Evolutionary conservation across 2,113 vertebrate species (phyloP).

Genomic region (human): GRCh38 chr2:53798501-53799000

Average conservation of each 20-base stretch:
- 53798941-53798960: constrained; percentile 42
- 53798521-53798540: too few relatives aligned
- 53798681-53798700: not conserved
- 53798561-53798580: too few relatives aligned
- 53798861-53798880: constrained; percentile 25
- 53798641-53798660: not conserved
- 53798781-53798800: constrained; percentile 13
- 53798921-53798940: not conserved
- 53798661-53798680: constrained; percentile 30
- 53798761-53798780: constrained; percentile 46
- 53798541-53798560: too few relatives aligned
- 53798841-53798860: not conserved
- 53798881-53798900: constrained; percentile 10
- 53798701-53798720: not conserved
- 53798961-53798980: not conserved
- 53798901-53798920: not conserved
- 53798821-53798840: not conserved
- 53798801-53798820: constrained; percentile 21
- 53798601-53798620: too few relatives aligned
- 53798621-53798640: not conserved
- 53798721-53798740: constrained; percentile 5
- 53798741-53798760: not conserved
- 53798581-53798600: too few relatives aligned
- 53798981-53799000: not conserved
- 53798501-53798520: too few relatives aligned